Evolutionary conservation across 2,797 vertebrate genomes (phyloP).

Genomic region (Varecia variegata): DNA sequence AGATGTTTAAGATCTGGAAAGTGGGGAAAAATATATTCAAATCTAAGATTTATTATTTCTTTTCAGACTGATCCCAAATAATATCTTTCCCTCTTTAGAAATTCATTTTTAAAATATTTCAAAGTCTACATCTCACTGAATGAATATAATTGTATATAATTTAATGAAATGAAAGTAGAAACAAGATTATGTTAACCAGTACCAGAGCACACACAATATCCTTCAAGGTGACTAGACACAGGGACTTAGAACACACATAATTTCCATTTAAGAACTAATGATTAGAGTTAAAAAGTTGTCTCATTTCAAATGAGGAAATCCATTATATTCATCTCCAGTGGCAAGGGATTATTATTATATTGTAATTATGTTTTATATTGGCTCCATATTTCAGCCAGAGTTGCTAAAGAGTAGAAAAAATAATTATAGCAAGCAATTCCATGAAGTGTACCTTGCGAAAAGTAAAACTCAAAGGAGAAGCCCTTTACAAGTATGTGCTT

Average conservation of each 20-base stretch:
- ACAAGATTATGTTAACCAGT: constrained; percentile 37
- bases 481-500: not conserved
- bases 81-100: constrained; percentile 45
- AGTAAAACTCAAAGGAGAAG: not conserved
- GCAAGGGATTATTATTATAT: constrained; percentile 60
- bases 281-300: constrained; percentile 52
- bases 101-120: constrained; percentile 38
- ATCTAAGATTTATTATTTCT: constrained; percentile 25
- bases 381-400: constrained; percentile 67
- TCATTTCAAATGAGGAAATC: constrained; percentile 55
- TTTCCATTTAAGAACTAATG: constrained; percentile 63
- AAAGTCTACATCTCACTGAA: constrained; percentile 16
- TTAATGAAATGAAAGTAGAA: constrained; percentile 55
- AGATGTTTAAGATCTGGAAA: constrained; percentile 23
- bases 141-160: constrained; percentile 60
- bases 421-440: constrained; percentile 38
- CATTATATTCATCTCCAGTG: constrained; percentile 60
- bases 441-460: not conserved
- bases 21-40: not conserved
- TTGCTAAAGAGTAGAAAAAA: constrained; percentile 57
- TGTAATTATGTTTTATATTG: constrained; percentile 66
- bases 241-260: constrained; percentile 34
- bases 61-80: not conserved
- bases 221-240: constrained; percentile 41
- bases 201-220: constrained; percentile 35